These are phyloP conservation scores for Drosophila kokeensis DNA, from an alignment of 2,888 invertebrate species.

Conservation along the genomic window DNA sequence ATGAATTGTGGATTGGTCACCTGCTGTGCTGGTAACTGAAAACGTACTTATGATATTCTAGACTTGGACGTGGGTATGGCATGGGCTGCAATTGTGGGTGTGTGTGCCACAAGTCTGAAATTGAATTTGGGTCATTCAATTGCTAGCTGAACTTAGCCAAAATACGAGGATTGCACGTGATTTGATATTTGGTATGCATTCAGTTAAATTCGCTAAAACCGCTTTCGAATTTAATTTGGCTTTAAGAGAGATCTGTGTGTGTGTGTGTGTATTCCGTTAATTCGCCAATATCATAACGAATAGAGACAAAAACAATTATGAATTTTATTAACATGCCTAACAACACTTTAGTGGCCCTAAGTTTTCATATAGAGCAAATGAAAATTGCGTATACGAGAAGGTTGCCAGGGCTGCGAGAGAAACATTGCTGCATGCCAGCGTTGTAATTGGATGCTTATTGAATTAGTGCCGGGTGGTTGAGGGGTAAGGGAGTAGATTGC, in stretches of 20 bases:
- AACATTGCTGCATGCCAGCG: slow-evolving; percentile 40
- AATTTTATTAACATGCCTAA: slow-evolving; percentile 51
- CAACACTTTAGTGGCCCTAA: slow-evolving; percentile 60
- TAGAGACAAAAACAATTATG: slow-evolving; percentile 47
- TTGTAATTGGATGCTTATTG: slow-evolving; percentile 81
- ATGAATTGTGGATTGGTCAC: slow-evolving; percentile 46
- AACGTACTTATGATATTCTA: slow-evolving; percentile 73
- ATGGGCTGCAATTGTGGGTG: slow-evolving; percentile 8
- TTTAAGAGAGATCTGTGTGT: slow-evolving; percentile 11
- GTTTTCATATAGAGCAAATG: slow-evolving; percentile 63
- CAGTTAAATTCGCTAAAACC: neutral
- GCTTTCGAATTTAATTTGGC: neutral
- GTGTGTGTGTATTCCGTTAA: slow-evolving; percentile 9
- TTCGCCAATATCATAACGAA: slow-evolving; percentile 16
- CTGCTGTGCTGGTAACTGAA: slow-evolving; percentile 79
- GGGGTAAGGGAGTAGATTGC: slow-evolving; percentile 4
- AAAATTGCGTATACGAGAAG: slow-evolving; percentile 57
- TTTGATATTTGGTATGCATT: slow-evolving; percentile 9
- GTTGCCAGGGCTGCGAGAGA: slow-evolving; percentile 18
- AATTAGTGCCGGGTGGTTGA: slow-evolving; percentile 63
- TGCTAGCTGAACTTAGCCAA: slow-evolving; percentile 27
- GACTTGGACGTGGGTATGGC: slow-evolving; percentile 20
- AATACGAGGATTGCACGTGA: slow-evolving; percentile 47
- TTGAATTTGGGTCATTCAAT: slow-evolving; percentile 77
- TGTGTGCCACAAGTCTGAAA: slow-evolving; percentile 53